Base-by-base conservation (phyloP, 2,888 invertebrate species). In the Fabriciana adippe region DNA sequence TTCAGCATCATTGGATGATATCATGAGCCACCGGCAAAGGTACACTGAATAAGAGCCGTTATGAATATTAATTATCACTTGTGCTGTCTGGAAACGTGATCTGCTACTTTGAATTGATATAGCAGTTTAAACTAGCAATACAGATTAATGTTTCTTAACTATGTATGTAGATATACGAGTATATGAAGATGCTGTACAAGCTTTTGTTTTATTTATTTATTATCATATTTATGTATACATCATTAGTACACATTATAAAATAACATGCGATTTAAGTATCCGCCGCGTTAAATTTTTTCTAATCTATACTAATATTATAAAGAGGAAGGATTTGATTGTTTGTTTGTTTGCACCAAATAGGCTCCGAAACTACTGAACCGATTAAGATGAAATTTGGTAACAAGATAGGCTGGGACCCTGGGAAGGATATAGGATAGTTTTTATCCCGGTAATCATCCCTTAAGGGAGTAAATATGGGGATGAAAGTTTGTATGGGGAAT, bases 41-140 rank as follows among this genome's bases (percentile, higher is more conserved):
- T 66, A 50, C 16, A 61, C 53, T 15, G 55, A 71, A 55, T 63
- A 59, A 64, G 41, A 53, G 57, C 41, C 55, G 45, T 67, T 53
- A 70, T 67, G 66, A 69, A 71, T 71, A 69, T 67, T 67, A 69
- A 71, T 69, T 65, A 63, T 53, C 31, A 53, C 55, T 64, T 48
- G 45, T 65, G 35, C n/a, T n/a, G 61, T 60, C 35, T 47, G 18
- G 14, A 47, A 54, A 60, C 35, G 59, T 54, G 54, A 55, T 31
- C 21, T 47, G 21, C 15, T 14, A 18, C 18, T 15, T 15, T 6
- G 14, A 35, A 21, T 21, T 47, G 8, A 8, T 11, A 47, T 5
- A 2, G 26, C 8, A 11, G 6, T 59, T 59, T 21, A 8, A 47
- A 6, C 45, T n/a, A 21, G 6, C 18, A 16, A 21, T 11, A n/a